A percentile compares a stretch with the other conserved stretches of the same genome.
Evolutionary conservation across 2,113 vertebrate genomes (phyloP).

Genomic region (Myrmophylax atrothorax): DNA sequence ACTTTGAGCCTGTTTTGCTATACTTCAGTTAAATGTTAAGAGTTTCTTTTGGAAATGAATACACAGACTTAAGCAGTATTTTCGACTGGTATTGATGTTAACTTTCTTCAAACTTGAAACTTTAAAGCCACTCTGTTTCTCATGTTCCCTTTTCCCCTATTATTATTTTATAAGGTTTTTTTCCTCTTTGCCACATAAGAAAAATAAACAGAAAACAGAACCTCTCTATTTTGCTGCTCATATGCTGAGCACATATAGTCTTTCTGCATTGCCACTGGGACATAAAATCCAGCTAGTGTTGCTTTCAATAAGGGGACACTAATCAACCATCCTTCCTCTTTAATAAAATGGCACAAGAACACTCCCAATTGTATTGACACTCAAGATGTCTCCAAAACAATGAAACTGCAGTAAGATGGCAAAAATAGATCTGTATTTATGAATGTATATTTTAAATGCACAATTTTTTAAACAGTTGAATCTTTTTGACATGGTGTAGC

Average conservation of each 20-base stretch:
- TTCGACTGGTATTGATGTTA: neutral
- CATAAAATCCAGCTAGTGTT: constrained; percentile 22
- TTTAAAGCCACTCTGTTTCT: neutral
- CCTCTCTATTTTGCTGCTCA: neutral
- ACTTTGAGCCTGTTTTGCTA: neutral
- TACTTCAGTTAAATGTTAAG: neutral
- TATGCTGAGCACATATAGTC: neutral
- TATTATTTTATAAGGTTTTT: constrained; percentile 2
- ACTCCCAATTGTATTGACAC: neutral
- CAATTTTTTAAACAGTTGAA: neutral
- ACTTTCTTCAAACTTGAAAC: neutral
- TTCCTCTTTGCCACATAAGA: neutral
- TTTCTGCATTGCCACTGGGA: neutral
- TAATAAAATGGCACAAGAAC: neutral
- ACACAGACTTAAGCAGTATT: neutral
- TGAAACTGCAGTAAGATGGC: neutral
- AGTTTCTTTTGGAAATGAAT: constrained; percentile 40
- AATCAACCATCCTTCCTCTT: neutral
- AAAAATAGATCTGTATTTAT: neutral
- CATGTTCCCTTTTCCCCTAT: neutral
- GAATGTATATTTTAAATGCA: neutral
- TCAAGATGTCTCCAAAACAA: neutral
- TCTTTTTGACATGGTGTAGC: neutral
- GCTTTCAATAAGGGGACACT: neutral
- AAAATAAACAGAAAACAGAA: constrained; percentile 12